Base-by-base conservation (phyloP, 2,888 invertebrate genomes). In the Tetropium fuscum region DNA sequence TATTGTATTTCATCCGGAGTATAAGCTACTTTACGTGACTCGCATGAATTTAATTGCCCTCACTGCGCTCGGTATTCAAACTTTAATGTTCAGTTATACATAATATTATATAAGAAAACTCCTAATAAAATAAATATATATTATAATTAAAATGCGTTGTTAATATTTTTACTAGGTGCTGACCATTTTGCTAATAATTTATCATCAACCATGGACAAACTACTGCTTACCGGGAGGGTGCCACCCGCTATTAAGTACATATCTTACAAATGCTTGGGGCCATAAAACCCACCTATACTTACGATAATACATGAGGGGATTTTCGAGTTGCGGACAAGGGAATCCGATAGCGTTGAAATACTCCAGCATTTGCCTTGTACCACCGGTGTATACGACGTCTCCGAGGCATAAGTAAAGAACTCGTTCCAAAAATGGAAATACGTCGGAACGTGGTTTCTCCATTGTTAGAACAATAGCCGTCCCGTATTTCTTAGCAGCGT, bases 231-330 rank as follows among this genome's bases (percentile, higher is more conserved):
- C n/a, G n/a, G n/a, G n/a, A n/a, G n/a, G n/a, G n/a, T n/a, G n/a
- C n/a, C n/a, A n/a, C n/a, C n/a, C n/a, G n/a, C n/a, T 34, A 34
- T 15, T 15, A 7, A 34, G 13, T 34, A 34, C 4, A 13, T 34
- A 11, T 13, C 5, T 10, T 2, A 10, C 13, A 13, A 34, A 11
- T 11, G 3, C 6, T 34, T 2, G 15, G 15, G 6, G 5, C 0
- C 34, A 34, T 34, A 13, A 15, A 36, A 47, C n/a, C 10, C 15
- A 13, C 27, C 2, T 15, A 43, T 54, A 87, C 93, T 89, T 83
- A 95, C 95, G 84, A 78, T 97, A 98, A 81, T 97, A 98, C 93
- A 97, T 97, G n/a, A 98, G 85, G 0, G 98, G 98, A 81, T 98
- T 98, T 78, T 98, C 98, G 44, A 97, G 84, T 77, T 96, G 94